Evolutionary conservation across 2,888 invertebrate species (phyloP).

Genomic region (Pyrgus malvae): DNA sequence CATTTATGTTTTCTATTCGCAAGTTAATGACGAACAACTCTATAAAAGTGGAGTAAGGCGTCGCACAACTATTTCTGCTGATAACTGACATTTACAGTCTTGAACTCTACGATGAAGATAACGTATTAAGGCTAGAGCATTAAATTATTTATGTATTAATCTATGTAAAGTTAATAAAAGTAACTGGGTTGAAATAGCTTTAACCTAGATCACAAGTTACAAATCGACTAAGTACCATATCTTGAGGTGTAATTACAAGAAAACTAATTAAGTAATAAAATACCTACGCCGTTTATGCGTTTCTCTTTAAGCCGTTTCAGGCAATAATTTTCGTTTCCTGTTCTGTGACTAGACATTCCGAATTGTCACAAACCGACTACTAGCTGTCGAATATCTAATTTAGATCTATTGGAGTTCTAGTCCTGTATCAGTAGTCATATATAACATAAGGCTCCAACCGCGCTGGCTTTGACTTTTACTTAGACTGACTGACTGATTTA

Average conservation of each 20-base stretch:
- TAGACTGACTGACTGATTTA: not conserved
- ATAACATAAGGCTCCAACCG: not conserved
- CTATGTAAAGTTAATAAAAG: constrained; percentile 5
- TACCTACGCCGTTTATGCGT: constrained; percentile 11
- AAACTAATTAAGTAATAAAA: constrained; percentile 22
- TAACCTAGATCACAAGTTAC: constrained; percentile 11
- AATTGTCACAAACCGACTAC: constrained; percentile 15
- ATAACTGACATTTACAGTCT: constrained; percentile 5
- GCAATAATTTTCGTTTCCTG: constrained; percentile 19
- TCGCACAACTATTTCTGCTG: not conserved
- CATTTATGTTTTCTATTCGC: constrained; percentile 2
- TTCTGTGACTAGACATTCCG: constrained; percentile 10
- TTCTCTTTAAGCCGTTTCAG: constrained; percentile 13
- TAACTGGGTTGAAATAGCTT: constrained; percentile 14
- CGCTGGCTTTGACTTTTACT: not conserved
- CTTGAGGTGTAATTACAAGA: constrained; percentile 17
- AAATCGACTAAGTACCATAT: constrained; percentile 13
- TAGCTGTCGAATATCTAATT: constrained; percentile 16
- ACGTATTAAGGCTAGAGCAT: constrained; percentile 6
- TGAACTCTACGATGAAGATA: constrained; percentile 14
- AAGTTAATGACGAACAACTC: constrained; percentile 1
- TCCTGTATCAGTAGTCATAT: not conserved
- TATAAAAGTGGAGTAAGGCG: constrained; percentile 7
- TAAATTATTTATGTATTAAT: constrained; percentile 20
- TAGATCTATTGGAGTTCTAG: not conserved